Evolutionary conservation across 1,140 invertebrate genomes (phyloP).

Genomic region (Drosophila parabipectinata): DNA sequence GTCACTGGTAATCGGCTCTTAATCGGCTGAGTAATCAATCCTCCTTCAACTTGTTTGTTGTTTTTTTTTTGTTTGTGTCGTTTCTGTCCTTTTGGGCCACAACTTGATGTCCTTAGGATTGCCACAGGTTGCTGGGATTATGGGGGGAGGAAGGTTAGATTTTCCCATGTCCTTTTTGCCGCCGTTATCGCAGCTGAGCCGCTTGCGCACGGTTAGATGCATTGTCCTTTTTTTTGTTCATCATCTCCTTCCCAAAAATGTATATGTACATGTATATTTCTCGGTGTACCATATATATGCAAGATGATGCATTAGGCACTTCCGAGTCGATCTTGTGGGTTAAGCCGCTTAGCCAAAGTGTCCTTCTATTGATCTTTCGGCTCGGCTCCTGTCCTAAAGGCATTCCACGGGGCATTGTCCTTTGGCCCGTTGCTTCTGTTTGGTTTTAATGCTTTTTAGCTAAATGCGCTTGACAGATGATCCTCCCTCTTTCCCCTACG

Average conservation of each 20-base stretch:
- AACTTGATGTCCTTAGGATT: constrained; percentile 57
- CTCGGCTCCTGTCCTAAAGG: constrained; percentile 1
- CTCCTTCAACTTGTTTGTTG: constrained; percentile 45
- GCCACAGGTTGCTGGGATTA: constrained; percentile 67
- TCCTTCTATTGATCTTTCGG: constrained; percentile 53
- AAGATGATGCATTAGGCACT: constrained; percentile 81
- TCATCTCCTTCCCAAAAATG: constrained; percentile 1
- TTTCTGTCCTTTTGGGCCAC: not conserved
- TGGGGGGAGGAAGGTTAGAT: constrained; percentile 3
- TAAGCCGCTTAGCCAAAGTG: constrained; percentile 76
- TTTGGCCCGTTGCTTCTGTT: constrained; percentile 25
- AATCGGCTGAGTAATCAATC: constrained; percentile 79
- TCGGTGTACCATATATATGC: constrained; percentile 30
- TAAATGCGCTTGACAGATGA: constrained; percentile 74
- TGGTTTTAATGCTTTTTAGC: constrained; percentile 74
- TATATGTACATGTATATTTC: constrained; percentile 10
- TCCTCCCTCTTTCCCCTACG: constrained; percentile 37
- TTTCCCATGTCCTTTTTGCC: constrained; percentile 78
- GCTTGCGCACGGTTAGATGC: constrained; percentile 78
- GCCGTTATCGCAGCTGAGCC: constrained; percentile 74
- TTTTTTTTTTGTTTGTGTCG: not conserved
- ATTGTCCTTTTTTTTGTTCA: constrained; percentile 69
- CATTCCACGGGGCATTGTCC: constrained; percentile 34
- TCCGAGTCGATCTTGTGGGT: constrained; percentile 63
- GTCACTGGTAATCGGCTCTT: constrained; percentile 67